Evolutionary conservation across 1,140 invertebrate species (phyloP).

Genomic region (fruit fly (Drosophila melanogaster)): DNA sequence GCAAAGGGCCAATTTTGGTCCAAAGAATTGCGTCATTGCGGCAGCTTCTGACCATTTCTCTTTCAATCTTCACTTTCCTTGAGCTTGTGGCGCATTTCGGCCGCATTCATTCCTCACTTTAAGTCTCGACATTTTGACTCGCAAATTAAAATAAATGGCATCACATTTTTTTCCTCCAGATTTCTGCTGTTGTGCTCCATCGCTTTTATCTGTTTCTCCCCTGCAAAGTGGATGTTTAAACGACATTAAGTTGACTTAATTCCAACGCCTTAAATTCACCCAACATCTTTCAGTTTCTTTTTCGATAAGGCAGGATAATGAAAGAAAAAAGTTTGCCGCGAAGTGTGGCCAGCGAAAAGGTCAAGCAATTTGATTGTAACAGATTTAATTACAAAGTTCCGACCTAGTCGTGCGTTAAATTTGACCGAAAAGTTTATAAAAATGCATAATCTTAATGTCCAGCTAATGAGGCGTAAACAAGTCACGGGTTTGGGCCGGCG

Average conservation of each 20-base stretch:
- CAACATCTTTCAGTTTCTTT: conserved; percentile 24
- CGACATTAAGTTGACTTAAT: conserved; percentile 68
- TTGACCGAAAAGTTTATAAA: conserved; percentile 52
- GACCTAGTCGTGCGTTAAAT: conserved; percentile 51
- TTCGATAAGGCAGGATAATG: conserved; percentile 2
- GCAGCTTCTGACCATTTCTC: conserved; percentile 11
- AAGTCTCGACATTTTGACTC: conserved; percentile 70
- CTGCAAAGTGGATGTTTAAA: conserved; percentile 31
- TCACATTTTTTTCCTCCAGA: conserved; percentile 54
- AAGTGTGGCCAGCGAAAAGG: conserved; percentile 15
- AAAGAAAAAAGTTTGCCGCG: background rate
- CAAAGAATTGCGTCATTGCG: conserved; percentile 38
- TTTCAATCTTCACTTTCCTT: conserved; percentile 2
- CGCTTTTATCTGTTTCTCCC: conserved; percentile 15
- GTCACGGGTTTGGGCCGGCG: conserved; percentile 11
- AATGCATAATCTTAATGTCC: conserved; percentile 58
- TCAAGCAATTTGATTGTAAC: conserved; percentile 48
- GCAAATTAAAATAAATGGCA: conserved; percentile 79
- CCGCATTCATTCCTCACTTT: conserved; percentile 61
- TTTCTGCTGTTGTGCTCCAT: conserved; percentile 25
- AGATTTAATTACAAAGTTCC: conserved; percentile 71
- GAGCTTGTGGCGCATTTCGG: conserved; percentile 30
- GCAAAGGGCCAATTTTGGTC: background rate
- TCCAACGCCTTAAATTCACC: conserved; percentile 45
- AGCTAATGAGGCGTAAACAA: conserved; percentile 56